Percentiles rank a stretch among this genome's conserved stretches.
These are phyloP conservation scores for Propithecus deckenii DNA, from an alignment of 2,797 vertebrate species.

Conservation along the genomic window DNA sequence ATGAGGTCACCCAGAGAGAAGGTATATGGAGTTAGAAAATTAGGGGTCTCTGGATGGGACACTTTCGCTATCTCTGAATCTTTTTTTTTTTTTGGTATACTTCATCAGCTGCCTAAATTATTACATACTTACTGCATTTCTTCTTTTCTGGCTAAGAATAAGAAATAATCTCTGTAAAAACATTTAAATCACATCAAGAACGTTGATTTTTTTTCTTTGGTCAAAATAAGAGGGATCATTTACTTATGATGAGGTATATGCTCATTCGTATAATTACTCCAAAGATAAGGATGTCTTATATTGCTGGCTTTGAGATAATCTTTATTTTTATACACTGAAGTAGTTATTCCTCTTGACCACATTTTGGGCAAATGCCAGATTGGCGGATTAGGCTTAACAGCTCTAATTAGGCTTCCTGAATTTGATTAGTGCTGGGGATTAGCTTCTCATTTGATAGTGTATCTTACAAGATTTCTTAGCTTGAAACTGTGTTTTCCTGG, in stretches of 20 bases:
- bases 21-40: not conserved
- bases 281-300: not conserved
- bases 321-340: conserved; percentile 37
- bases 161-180: conserved; percentile 1
- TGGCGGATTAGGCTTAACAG: conserved; percentile 44
- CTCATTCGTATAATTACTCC: not conserved
- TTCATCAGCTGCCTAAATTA: not conserved
- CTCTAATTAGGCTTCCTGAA: conserved; percentile 42
- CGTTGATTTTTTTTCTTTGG: conserved; percentile 20
- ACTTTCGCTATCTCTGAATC: not conserved
- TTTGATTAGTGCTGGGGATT: conserved; percentile 50
- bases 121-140: not conserved
- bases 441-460: conserved; percentile 49
- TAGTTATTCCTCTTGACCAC: conserved; percentile 43
- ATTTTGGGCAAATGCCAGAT: conserved; percentile 41
- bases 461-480: conserved; percentile 28
- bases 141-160: conserved; percentile 19
- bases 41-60: not conserved
- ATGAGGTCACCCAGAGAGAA: not conserved
- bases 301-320: not conserved
- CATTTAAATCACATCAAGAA: not conserved
- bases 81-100: not conserved
- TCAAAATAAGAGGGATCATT: not conserved
- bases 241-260: not conserved
- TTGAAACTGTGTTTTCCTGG: not conserved